Evolutionary conservation across 2,797 vertebrate genomes (phyloP).

Genomic region (Merluccius polli): DNA sequence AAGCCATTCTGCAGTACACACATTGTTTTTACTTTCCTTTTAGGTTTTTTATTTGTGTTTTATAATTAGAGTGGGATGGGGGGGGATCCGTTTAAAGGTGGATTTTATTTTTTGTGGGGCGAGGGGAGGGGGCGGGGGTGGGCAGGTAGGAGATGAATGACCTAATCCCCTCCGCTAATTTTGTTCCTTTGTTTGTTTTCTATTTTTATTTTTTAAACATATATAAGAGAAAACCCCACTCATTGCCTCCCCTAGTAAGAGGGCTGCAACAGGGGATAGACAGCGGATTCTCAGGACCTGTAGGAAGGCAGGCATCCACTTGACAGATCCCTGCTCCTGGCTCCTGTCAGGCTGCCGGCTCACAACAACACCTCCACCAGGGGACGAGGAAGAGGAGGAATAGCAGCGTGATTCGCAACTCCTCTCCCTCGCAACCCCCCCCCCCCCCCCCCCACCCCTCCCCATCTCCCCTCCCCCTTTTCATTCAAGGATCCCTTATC

Average conservation of each 20-base stretch:
- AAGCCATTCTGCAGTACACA: constrained; percentile 84
- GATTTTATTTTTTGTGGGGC: constrained; percentile 31
- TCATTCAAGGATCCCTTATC: constrained; percentile 63
- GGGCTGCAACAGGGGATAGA: constrained; percentile 55
- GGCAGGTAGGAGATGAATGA: constrained; percentile 47
- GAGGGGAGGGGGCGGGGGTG: constrained; percentile 26
- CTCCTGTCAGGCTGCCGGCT: constrained; percentile 64
- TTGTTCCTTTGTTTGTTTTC: constrained; percentile 29
- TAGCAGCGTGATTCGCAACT: constrained; percentile 45
- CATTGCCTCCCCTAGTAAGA: constrained; percentile 48
- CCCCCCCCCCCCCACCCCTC: constrained; percentile 55
- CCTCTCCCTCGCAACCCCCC: constrained; percentile 33
- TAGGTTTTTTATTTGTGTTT: constrained; percentile 37
- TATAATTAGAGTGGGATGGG: constrained; percentile 66
- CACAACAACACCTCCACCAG: constrained; percentile 48
- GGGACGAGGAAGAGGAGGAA: constrained; percentile 45
- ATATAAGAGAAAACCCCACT: constrained; percentile 1
- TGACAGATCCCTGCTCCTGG: constrained; percentile 65
- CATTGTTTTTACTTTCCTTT: constrained; percentile 81
- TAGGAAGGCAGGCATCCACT: constrained; percentile 70
- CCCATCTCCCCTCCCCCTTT: constrained; percentile 40
- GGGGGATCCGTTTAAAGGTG: constrained; percentile 57
- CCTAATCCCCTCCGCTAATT: constrained; percentile 56
- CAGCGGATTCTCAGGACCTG: constrained; percentile 76
- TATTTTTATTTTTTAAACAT: constrained; percentile 33